Percentiles rank a stretch among this genome's conserved stretches.
Evolutionary conservation across 37 sponge, comb jelly and placozoan genomes (phyloP).

Genomic region (Lycopodina hypogea): DNA sequence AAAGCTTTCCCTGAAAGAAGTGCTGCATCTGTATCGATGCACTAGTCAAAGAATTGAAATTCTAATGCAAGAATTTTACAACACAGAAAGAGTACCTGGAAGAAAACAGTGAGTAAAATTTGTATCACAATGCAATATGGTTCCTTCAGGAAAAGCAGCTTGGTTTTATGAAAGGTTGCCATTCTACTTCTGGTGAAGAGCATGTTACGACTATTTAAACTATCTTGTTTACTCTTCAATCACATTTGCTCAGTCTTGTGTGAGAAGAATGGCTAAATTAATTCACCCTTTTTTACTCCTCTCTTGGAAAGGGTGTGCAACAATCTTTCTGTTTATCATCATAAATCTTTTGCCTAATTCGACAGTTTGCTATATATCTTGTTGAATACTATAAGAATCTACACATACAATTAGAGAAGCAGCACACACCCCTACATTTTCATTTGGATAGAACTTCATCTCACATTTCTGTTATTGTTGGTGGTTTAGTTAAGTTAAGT

Average conservation of each 20-base stretch:
- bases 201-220: not conserved
- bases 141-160: not conserved
- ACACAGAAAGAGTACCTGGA: not conserved
- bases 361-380: not conserved
- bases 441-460: not conserved
- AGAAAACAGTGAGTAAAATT: not conserved
- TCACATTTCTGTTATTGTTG: not conserved
- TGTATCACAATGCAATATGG: not conserved
- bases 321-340: not conserved
- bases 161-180: not conserved
- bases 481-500: constrained; percentile 1
- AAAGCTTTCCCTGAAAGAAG: not conserved
- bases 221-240: not conserved
- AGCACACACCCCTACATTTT: not conserved
- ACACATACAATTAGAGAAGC: not conserved
- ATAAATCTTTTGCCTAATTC: not conserved
- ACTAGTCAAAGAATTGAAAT: not conserved
- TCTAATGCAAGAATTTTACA: not conserved
- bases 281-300: not conserved
- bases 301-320: not conserved
- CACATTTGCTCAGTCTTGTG: not conserved
- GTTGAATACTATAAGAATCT: not conserved
- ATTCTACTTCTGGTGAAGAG: not conserved
- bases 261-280: not conserved
- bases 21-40: not conserved